phyloP scores from a whole-genome alignment of 2,797 vertebrate genomes.

The Lithobates sylvaticus region DNA sequence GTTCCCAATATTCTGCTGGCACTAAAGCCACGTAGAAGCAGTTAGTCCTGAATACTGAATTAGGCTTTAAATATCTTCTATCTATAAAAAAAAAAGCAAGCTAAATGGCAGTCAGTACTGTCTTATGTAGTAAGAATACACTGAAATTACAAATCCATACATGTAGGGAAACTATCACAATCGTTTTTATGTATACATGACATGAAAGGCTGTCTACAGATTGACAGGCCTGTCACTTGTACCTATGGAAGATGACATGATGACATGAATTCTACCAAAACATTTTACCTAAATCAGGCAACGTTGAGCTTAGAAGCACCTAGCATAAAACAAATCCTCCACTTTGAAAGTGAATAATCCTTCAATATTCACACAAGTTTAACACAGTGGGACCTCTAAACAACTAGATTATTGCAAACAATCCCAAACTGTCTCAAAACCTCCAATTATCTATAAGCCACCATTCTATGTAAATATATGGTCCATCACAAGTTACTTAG shows the following conservation, averaged over 20 bases:
- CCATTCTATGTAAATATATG: too few relatives aligned
- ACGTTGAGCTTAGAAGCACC: not conserved
- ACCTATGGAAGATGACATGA: not conserved
- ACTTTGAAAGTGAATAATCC: too few relatives aligned
- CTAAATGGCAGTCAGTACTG: constrained; percentile 3
- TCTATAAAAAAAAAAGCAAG: constrained; percentile 40
- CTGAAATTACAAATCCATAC: not conserved
- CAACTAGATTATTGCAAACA: not conserved
- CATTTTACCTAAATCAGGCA: not conserved
- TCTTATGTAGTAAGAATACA: not conserved
- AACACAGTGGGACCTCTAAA: not conserved
- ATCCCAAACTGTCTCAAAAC: not conserved
- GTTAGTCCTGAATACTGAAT: constrained; percentile 54
- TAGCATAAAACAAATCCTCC: too few relatives aligned
- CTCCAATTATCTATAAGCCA: not conserved
- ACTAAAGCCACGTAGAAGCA: constrained; percentile 38
- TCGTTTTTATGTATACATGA: not conserved
- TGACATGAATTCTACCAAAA: not conserved
- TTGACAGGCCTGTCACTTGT: not conserved
- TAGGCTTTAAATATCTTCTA: constrained; percentile 49
- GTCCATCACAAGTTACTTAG: too few relatives aligned
- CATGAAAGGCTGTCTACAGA: not conserved
- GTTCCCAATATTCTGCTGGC: constrained; percentile 47
- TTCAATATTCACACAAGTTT: too few relatives aligned
- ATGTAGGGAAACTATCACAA: not conserved